A percentile compares a stretch with the other conserved stretches of the same genome.
phyloP scores from a whole-genome alignment of 30 jellyfish, hydroid and myxozoan genomes.

The Aurelia sp. region DNA sequence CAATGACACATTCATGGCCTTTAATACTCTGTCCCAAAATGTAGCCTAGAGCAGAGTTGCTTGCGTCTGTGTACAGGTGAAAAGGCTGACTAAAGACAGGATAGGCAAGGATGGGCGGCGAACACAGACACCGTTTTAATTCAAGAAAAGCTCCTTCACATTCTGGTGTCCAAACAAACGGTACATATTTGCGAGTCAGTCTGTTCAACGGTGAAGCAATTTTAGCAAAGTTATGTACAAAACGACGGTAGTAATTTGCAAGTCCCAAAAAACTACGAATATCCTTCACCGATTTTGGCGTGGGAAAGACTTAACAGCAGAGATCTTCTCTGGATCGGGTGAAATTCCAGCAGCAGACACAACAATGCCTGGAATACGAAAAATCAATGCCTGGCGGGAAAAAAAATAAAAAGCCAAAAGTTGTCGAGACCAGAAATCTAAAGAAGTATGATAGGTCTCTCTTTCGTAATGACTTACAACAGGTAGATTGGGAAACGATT shows the following conservation, averaged over 20 bases:
- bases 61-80: constrained; percentile 55
- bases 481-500: no score
- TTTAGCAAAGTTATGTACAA: constrained; percentile 32
- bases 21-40: constrained; percentile 34
- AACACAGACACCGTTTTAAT: constrained; percentile 8
- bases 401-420: no score
- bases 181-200: no score
- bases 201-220: background rate
- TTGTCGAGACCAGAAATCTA: no score
- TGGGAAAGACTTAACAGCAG: constrained; percentile 21
- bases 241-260: constrained; percentile 43
- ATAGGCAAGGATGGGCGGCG: constrained; percentile 52
- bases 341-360: constrained; percentile 62
- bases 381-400: no score
- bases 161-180: no score
- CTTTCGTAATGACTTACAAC: no score
- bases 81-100: constrained; percentile 53
- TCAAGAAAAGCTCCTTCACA: constrained; percentile 30
- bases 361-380: no score
- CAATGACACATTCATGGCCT: constrained; percentile 27
- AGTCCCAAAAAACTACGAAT: constrained; percentile 23
- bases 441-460: no score
- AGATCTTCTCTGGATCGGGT: constrained; percentile 59
- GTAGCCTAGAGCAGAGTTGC: constrained; percentile 46
- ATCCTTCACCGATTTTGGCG: constrained; percentile 31